Evolutionary conservation across 1,140 invertebrate genomes (phyloP).

Genomic region (Archivesica marissinica): DNA sequence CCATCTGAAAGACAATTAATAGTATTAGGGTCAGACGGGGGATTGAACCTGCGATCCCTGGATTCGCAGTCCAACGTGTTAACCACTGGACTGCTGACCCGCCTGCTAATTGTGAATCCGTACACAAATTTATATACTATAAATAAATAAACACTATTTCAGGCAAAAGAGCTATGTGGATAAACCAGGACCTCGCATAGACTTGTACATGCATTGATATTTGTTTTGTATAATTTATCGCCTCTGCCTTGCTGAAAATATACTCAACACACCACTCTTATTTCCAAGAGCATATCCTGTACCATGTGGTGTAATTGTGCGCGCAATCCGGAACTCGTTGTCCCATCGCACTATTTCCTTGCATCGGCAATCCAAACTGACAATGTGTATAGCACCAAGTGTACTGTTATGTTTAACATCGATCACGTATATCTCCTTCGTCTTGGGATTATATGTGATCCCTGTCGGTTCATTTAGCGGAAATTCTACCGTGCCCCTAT

Average conservation of each 20-base stretch:
- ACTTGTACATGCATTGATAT: too few relatives aligned
- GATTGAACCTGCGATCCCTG: too few relatives aligned
- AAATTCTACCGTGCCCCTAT: constrained; percentile 42
- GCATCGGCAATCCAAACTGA: constrained; percentile 19
- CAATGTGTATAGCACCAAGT: constrained; percentile 28
- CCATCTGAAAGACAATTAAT: too few relatives aligned
- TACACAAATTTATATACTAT: too few relatives aligned
- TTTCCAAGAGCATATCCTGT: constrained; percentile 34
- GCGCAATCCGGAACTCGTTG: constrained; percentile 47
- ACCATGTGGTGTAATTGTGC: constrained; percentile 22
- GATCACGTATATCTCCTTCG: constrained; percentile 45
- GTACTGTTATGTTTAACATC: constrained; percentile 41
- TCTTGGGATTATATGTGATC: not conserved
- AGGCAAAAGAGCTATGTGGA: too few relatives aligned
- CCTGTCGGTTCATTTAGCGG: constrained; percentile 56
- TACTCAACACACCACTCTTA: constrained; percentile 42
- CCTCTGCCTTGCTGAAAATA: constrained; percentile 6
- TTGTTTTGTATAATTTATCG: not conserved
- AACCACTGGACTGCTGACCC: too few relatives aligned
- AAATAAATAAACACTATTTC: too few relatives aligned
- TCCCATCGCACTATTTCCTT: constrained; percentile 37
- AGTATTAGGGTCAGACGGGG: too few relatives aligned
- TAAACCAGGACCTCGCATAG: too few relatives aligned
- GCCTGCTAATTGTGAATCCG: too few relatives aligned
- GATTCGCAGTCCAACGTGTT: too few relatives aligned